Percentiles rank a stretch among this genome's conserved stretches.
These are phyloP conservation scores for Hippocampus abdominalis DNA, from an alignment of 2,113 vertebrate genomes.

Conservation along the genomic window DNA sequence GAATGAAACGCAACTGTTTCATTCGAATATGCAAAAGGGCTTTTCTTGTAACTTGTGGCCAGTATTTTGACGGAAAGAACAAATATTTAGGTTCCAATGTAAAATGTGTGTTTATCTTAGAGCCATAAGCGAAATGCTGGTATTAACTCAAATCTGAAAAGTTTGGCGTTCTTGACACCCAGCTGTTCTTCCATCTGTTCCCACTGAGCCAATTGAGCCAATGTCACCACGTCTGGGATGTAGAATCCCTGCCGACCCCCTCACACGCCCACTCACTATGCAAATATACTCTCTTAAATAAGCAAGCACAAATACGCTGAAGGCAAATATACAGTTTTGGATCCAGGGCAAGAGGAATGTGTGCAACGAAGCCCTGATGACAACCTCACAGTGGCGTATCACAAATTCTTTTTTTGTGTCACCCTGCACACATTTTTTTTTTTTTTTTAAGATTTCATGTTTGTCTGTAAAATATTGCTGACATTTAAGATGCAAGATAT, in stretches of 20 bases:
- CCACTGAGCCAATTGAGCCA: conserved; percentile 43
- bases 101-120: neutral
- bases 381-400: conserved; percentile 3
- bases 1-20: neutral
- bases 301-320: conserved; percentile 33
- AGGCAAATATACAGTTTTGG: conserved; percentile 52
- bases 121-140: conserved; percentile 20
- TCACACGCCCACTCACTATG: conserved; percentile 20
- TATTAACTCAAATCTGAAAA: conserved; percentile 31
- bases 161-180: conserved; percentile 39
- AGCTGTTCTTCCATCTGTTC: conserved; percentile 55
- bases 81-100: neutral
- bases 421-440: neutral
- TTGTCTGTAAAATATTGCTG: neutral
- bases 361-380: conserved; percentile 32
- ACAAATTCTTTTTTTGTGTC: conserved; percentile 9
- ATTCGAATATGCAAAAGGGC: neutral
- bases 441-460: neutral
- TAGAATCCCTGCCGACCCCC: conserved; percentile 30
- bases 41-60: neutral
- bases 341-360: conserved; percentile 35
- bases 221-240: conserved; percentile 38
- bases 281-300: conserved; percentile 60
- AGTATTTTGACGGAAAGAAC: conserved; percentile 6
- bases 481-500: neutral